Conservation (phyloP, 2,888 invertebrate species). For the Aleiodes leptofemur region DNA sequence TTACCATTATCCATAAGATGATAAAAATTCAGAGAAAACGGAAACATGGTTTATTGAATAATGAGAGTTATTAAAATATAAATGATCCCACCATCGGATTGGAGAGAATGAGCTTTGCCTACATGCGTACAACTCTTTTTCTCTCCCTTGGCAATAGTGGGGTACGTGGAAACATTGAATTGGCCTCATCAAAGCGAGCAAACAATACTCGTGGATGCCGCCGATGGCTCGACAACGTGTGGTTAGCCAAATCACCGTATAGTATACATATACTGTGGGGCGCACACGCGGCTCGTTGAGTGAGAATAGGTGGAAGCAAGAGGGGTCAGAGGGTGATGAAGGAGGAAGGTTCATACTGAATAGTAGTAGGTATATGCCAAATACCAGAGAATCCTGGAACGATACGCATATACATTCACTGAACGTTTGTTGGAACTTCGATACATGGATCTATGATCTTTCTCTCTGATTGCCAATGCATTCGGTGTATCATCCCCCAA, state of each 20-base stretch:
- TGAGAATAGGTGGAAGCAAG: conserved; percentile 41
- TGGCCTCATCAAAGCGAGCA: conserved; percentile 75
- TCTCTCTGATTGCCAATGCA: conserved; percentile 31
- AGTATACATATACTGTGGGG: conserved; percentile 35
- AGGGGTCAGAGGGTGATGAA: conserved; percentile 24
- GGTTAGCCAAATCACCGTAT: conserved; percentile 74
- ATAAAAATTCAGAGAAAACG: no score
- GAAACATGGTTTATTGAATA: not conserved
- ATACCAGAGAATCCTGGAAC: conserved; percentile 54
- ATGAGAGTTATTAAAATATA: conserved; percentile 63
- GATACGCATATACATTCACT: conserved; percentile 53
- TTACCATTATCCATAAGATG: no score
- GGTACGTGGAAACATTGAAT: conserved; percentile 69
- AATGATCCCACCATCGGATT: conserved; percentile 57
- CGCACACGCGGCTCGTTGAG: conserved; percentile 38
- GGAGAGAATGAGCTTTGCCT: conserved; percentile 38
- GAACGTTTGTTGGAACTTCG: conserved; percentile 27
- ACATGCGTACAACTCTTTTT: conserved; percentile 44
- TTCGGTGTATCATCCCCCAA: conserved; percentile 15
- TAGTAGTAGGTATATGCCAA: conserved; percentile 43
- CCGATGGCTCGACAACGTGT: conserved; percentile 74
- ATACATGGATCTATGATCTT: conserved; percentile 28
- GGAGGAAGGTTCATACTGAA: conserved; percentile 30
- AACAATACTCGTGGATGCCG: conserved; percentile 72
- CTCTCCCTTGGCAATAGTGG: conserved; percentile 38